Evolutionary conservation across 1,140 invertebrate genomes (phyloP).

Genomic region (Anagrus nilaparvatae): DNA sequence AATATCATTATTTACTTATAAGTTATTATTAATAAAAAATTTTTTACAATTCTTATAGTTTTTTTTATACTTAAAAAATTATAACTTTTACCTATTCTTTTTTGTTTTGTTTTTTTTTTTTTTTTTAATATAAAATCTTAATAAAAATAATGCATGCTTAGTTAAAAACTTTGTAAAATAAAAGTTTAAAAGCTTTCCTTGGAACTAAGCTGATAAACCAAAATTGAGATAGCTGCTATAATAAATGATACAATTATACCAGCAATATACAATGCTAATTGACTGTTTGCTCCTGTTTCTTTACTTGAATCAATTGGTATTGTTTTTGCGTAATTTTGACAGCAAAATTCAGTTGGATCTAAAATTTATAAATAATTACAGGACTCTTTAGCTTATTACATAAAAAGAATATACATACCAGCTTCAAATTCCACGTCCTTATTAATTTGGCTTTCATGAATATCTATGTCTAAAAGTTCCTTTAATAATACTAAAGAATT

Average conservation of each 20-base stretch:
- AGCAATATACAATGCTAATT: slow-evolving; percentile 45
- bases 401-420: slow-evolving; percentile 29
- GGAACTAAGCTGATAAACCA: slow-evolving; percentile 41
- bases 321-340: slow-evolving; percentile 43
- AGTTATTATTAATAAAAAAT: not conserved
- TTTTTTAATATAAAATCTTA: no score
- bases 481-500: slow-evolving; percentile 63
- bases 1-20: slow-evolving; percentile 10
- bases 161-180: no score
- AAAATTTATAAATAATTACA: not conserved
- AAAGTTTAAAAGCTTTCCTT: slow-evolving; percentile 14
- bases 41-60: no score
- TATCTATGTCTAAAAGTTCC: slow-evolving; percentile 60
- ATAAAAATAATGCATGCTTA: no score
- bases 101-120: no score
- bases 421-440: slow-evolving; percentile 58
- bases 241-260: slow-evolving; percentile 46
- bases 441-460: slow-evolving; percentile 54
- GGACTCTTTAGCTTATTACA: not conserved
- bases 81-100: no score
- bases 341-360: slow-evolving; percentile 57
- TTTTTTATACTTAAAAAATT: no score
- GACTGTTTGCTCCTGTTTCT: slow-evolving; percentile 41
- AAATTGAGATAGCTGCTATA: slow-evolving; percentile 47
- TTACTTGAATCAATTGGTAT: slow-evolving; percentile 41